Evolutionary conservation across 2,888 invertebrate genomes (phyloP).

Genomic region (Hipparchia sbordonii): DNA sequence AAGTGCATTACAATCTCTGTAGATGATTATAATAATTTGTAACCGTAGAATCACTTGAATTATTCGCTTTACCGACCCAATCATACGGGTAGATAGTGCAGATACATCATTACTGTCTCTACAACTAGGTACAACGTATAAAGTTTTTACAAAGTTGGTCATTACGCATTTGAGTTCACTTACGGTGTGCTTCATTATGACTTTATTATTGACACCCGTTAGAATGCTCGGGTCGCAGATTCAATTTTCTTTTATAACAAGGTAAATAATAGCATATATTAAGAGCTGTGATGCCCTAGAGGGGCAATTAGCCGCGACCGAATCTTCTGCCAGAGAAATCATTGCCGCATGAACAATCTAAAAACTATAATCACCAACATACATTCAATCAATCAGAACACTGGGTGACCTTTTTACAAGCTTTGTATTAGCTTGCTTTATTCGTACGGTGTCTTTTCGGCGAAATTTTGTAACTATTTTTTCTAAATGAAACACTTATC

Average conservation of each 20-base stretch:
- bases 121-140: slow-evolving; percentile 4
- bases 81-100: not conserved
- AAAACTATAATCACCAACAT: not conserved
- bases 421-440: too few species aligned
- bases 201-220: slow-evolving; percentile 25
- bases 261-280: slow-evolving; percentile 14
- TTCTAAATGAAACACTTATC: too few species aligned
- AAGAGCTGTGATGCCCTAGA: slow-evolving; percentile 4
- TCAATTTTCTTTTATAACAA: slow-evolving; percentile 19
- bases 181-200: slow-evolving; percentile 23
- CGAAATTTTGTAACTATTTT: too few species aligned
- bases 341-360: not conserved
- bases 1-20: not conserved
- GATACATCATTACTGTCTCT: not conserved
- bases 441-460: too few species aligned
- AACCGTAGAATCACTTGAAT: not conserved
- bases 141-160: slow-evolving; percentile 21
- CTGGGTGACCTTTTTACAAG: too few species aligned
- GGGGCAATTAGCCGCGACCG: not conserved
- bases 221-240: slow-evolving; percentile 18
- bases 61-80: not conserved
- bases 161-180: slow-evolving; percentile 24
- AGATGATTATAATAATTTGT: not conserved
- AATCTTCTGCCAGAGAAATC: slow-evolving; percentile 1
- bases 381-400: not conserved